Percentiles rank a stretch among this genome's conserved stretches.
phyloP scores from a whole-genome alignment of 2,888 invertebrate species.

The Omphaloscelis lunosa region DNA sequence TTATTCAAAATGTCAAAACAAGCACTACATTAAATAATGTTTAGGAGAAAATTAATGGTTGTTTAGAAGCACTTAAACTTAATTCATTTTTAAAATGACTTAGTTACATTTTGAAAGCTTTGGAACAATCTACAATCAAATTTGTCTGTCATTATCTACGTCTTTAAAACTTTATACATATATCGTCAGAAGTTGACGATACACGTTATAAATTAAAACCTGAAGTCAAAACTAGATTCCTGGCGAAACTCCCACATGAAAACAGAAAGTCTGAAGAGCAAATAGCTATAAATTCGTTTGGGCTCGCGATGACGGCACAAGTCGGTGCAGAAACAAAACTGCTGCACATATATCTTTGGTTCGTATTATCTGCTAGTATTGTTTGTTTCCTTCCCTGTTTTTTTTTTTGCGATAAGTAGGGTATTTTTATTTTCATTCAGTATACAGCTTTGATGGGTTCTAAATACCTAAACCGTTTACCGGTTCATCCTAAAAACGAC shows the following conservation, averaged over 20 bases:
- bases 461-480: background rate
- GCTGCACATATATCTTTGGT: constrained; percentile 84
- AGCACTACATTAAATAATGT: constrained; percentile 9
- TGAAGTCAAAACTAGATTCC: constrained; percentile 57
- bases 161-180: background rate
- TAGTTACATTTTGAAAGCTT: background rate
- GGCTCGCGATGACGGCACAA: constrained; percentile 85
- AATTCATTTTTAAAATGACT: background rate
- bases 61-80: constrained; percentile 9
- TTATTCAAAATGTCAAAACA: constrained; percentile 21
- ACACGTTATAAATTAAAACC: constrained; percentile 56
- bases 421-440: constrained; percentile 56
- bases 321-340: constrained; percentile 88
- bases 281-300: constrained; percentile 87
- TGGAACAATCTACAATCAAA: background rate
- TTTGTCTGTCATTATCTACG: background rate
- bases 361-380: constrained; percentile 79
- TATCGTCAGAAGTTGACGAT: constrained; percentile 26
- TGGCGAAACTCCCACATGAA: constrained; percentile 63
- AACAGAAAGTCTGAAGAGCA: constrained; percentile 75
- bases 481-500: background rate
- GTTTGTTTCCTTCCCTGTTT: constrained; percentile 70
- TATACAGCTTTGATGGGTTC: background rate
- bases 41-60: constrained; percentile 1
- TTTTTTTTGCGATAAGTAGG: constrained; percentile 51